phyloP scores from a whole-genome alignment of 2,113 vertebrate genomes.

The Columba livia region DNA sequence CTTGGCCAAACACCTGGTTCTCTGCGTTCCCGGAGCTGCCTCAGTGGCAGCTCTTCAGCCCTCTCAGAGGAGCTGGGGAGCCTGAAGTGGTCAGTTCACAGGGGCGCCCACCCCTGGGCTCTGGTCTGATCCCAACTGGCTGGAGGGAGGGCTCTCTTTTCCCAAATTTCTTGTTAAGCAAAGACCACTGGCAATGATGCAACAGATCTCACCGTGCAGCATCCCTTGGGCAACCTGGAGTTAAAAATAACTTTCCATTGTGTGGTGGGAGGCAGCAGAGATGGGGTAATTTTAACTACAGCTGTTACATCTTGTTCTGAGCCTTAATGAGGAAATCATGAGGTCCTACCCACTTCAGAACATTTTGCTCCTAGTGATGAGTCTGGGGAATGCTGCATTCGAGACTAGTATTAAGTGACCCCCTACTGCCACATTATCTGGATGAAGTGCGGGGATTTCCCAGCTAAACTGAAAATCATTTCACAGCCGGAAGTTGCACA shows the following conservation, averaged over 20 bases:
- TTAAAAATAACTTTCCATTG: slow-evolving; percentile 16
- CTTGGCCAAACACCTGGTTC: background rate
- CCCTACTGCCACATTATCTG: background rate
- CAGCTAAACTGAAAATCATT: background rate
- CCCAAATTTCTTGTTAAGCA: background rate
- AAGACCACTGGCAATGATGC: background rate
- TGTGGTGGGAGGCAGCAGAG: slow-evolving; percentile 12
- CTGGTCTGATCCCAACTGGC: background rate
- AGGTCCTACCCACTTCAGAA: background rate
- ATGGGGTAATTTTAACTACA: slow-evolving; percentile 40
- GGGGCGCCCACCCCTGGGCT: background rate
- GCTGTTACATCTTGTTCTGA: slow-evolving; percentile 43
- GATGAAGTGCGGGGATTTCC: background rate
- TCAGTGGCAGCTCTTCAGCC: background rate
- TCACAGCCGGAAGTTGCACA: background rate
- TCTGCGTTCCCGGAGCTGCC: background rate
- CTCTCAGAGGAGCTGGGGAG: background rate
- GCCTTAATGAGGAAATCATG: background rate
- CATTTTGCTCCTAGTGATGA: background rate
- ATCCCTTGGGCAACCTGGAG: slow-evolving; percentile 6
- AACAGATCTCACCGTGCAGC: background rate
- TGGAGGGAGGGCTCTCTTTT: background rate
- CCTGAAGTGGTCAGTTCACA: background rate
- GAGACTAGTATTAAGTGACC: background rate
- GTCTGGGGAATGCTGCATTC: background rate